Base-by-base conservation (phyloP, 2,797 vertebrate genomes). In the Esox masquinongy region DNA sequence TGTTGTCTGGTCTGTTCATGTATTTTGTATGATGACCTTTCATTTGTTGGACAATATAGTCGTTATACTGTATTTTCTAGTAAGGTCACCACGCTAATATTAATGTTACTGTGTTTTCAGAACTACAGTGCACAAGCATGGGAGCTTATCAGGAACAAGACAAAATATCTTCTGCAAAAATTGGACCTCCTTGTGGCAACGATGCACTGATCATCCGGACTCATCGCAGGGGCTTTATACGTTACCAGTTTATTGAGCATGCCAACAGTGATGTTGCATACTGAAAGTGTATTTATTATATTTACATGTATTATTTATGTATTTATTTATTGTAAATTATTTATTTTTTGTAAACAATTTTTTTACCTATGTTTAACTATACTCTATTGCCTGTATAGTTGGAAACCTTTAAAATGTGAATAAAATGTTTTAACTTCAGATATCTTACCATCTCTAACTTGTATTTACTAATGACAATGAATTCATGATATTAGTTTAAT, bases 101-200 rank as follows among this genome's bases (percentile, higher is more conserved):
- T n/a, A 17, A 26, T 11, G 29, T 6, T 69, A 36, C 14, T 26
- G 19, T 69, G 22, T 24, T 39, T 68, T 56, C 70, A 77, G 76
- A 68, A 67, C 12, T 73, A 73, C 56, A 72, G 63, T 47, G 43
- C 76, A 5, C n/a, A 67, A 9, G 70, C 76, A 0, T 77, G 76
- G 76, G 76, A 77, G 51, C 29, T 77, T 31, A 43, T 77, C 70
- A 77, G 76, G 24, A 56, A 66, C 14, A 47, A 59, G 22, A 67
- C 22, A 0, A 3, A 7, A 22, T 15, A 9, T 24, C 75, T 71
- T 39, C 68, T 76, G 9, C 26, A 50, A 50, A 71, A 24, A 19
- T 69, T 76, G 24, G 68, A 71, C 1, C 5, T 71, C 3, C 17
- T 76, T 12, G 56, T 29, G 0, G 59, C 56, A 51, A 17, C 29